A percentile compares a stretch with the other conserved stretches of the same genome.
Conservation (phyloP, 2,888 invertebrate genomes). For the Drosophila nigritarsus region DNA sequence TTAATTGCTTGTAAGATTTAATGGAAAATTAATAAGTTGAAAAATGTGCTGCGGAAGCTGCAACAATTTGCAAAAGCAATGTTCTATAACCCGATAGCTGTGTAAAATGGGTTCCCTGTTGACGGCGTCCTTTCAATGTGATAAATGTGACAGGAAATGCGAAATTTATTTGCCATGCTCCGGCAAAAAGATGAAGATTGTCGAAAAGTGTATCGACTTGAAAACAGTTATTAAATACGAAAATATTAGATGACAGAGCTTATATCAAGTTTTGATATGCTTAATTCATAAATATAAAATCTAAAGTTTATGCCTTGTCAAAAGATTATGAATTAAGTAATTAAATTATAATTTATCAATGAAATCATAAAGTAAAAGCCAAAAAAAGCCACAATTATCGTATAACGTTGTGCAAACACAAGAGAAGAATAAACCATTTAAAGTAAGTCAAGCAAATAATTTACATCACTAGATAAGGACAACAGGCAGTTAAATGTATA, state of each 20-base stretch:
- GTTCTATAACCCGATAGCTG: slow-evolving; percentile 25
- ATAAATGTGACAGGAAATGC: slow-evolving; percentile 53
- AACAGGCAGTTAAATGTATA: slow-evolving; percentile 6
- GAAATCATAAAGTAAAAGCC: background rate
- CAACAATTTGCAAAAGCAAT: slow-evolving; percentile 46
- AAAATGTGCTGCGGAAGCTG: slow-evolving; percentile 60
- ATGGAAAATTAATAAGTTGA: slow-evolving; percentile 74
- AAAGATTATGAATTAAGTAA: no score
- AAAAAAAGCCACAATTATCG: background rate
- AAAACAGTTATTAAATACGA: slow-evolving; percentile 17
- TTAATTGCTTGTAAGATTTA: slow-evolving; percentile 69
- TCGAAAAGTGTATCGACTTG: slow-evolving; percentile 12
- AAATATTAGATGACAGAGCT: background rate
- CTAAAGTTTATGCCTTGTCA: background rate
- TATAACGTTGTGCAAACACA: background rate
- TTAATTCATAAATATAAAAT: background rate
- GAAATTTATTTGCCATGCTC: slow-evolving; percentile 48
- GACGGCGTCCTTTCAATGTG: slow-evolving; percentile 19
- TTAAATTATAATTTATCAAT: background rate
- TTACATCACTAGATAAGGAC: slow-evolving; percentile 6
- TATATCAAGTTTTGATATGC: background rate
- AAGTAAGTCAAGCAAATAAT: slow-evolving; percentile 23
- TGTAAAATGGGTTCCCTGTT: slow-evolving; percentile 40
- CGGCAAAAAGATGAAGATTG: slow-evolving; percentile 18
- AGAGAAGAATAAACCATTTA: background rate